Conservation (phyloP, 2,797 vertebrate genomes). For the Pelobates cultripes region DNA sequence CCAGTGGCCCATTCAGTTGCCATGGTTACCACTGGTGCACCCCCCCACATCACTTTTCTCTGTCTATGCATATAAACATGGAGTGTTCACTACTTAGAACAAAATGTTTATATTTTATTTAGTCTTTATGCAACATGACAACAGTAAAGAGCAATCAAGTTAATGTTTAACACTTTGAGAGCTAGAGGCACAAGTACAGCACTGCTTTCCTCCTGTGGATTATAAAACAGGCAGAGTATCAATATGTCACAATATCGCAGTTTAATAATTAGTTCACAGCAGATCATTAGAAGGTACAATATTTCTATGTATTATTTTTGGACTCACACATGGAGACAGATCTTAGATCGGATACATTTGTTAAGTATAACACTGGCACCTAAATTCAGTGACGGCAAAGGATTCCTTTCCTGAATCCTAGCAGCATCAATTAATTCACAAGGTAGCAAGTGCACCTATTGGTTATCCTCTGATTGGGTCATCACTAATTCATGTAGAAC, state of each 20-base stretch:
- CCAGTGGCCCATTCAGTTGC: not conserved
- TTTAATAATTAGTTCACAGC: not conserved
- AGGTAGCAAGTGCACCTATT: not conserved
- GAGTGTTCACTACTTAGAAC: not conserved
- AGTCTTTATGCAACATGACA: not conserved
- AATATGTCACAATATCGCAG: not conserved
- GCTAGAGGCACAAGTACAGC: not conserved
- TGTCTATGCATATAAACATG: not conserved
- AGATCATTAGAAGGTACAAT: not conserved
- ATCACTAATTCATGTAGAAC: not conserved
- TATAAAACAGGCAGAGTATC: not conserved
- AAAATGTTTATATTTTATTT: not conserved
- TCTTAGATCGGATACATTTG: not conserved
- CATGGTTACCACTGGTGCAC: slow-evolving; percentile 6
- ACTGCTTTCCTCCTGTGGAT: not conserved
- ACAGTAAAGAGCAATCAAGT: not conserved
- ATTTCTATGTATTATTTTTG: not conserved
- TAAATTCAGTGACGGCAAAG: not conserved
- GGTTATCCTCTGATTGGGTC: not conserved
- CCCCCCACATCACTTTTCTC: not conserved
- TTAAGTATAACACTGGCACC: slow-evolving; percentile 12
- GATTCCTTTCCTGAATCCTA: not conserved
- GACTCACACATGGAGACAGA: slow-evolving; percentile 3
- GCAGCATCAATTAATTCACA: not conserved
- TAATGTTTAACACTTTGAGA: not conserved